phyloP scores from a whole-genome alignment of 2,113 vertebrate genomes.

The Anarrhichthys ocellatus region DNA sequence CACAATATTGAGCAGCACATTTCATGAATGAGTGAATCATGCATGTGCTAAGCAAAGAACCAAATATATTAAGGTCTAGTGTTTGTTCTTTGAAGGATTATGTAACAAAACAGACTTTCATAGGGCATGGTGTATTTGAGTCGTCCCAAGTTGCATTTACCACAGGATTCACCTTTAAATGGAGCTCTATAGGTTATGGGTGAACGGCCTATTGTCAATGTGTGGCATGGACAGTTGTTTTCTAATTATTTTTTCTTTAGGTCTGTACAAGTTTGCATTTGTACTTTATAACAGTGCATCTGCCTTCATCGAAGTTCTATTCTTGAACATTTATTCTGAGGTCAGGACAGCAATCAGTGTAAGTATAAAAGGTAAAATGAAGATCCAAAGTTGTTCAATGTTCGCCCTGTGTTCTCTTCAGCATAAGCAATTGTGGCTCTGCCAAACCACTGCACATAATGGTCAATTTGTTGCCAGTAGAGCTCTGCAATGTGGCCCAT shows the following conservation, averaged over 20 bases:
- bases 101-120: background rate
- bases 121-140: background rate
- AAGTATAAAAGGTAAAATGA: background rate
- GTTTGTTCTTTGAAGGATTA: background rate
- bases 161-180: too few relatives aligned
- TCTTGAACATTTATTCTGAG: background rate
- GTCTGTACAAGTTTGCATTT: background rate
- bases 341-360: too few relatives aligned
- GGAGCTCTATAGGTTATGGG: too few relatives aligned
- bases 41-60: background rate
- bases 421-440: slow-evolving; percentile 6
- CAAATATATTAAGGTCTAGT: background rate
- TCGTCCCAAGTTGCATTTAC: too few relatives aligned
- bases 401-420: background rate
- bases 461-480: slow-evolving; percentile 46
- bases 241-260: background rate
- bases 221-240: background rate
- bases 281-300: background rate
- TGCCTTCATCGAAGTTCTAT: background rate
- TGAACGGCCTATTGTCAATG: background rate
- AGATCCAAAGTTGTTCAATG: background rate
- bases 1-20: too few relatives aligned
- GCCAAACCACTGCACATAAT: slow-evolving; percentile 38
- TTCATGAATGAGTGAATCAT: too few relatives aligned
- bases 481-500: slow-evolving; percentile 23